phyloP scores from a whole-genome alignment of 2,113 vertebrate genomes.

The Melospiza georgiana region DNA sequence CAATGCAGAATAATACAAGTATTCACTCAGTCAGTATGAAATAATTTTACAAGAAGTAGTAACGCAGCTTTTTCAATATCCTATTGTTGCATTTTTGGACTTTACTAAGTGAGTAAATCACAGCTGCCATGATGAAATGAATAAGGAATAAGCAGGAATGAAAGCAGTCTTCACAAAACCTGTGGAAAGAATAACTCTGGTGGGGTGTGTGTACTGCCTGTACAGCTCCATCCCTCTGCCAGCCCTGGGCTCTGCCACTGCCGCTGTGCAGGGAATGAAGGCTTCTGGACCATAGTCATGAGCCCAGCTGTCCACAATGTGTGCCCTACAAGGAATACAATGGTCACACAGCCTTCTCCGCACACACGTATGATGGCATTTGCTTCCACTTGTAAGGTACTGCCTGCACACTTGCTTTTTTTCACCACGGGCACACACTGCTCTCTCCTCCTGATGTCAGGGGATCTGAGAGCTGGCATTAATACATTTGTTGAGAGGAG shows the following conservation, averaged over 20 bases:
- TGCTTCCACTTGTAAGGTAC: neutral
- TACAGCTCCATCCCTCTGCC: fast-evolving
- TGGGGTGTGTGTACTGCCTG: neutral
- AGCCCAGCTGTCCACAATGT: neutral
- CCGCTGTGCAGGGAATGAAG: neutral
- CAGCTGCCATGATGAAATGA: neutral
- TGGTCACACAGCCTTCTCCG: neutral
- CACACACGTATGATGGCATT: neutral
- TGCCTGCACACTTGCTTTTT: neutral
- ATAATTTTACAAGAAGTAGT: neutral
- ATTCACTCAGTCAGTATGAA: neutral
- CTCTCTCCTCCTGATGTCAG: neutral
- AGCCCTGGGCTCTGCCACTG: neutral
- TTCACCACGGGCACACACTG: neutral
- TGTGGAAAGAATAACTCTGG: neutral
- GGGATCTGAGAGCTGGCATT: neutral
- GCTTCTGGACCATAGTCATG: neutral
- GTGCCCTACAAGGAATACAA: neutral
- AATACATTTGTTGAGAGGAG: neutral
- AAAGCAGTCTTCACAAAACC: neutral
- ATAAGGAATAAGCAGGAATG: neutral
- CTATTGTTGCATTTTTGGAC: neutral
- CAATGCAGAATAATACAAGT: neutral
- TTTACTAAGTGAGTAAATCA: neutral
- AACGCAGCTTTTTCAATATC: neutral